Conservation (phyloP, 1,140 invertebrate species). For the Temnothorax curvispinosus region DNA sequence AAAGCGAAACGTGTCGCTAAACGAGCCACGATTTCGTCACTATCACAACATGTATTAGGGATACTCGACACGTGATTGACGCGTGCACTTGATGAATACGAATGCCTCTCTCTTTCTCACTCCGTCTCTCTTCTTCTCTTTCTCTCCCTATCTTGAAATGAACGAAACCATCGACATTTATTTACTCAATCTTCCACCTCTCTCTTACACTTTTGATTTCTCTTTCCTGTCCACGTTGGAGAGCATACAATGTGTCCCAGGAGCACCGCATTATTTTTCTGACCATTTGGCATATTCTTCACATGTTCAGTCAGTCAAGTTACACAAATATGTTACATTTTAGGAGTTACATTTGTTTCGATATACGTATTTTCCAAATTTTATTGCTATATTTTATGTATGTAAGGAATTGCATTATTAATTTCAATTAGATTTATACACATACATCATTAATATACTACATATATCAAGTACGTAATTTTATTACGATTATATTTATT, state of each 20-base stretch:
- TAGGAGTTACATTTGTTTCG: background rate
- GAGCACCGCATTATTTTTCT: background rate
- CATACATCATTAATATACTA: no score
- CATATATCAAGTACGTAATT: no score
- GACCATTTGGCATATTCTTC: background rate
- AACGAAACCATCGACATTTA: background rate
- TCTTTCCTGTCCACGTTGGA: background rate
- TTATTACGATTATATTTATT: background rate
- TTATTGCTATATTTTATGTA: background rate
- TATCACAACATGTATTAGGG: conserved; percentile 15
- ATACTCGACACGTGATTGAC: conserved; percentile 31
- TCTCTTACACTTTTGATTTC: background rate
- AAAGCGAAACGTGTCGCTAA: conserved; percentile 7
- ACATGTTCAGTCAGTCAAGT: background rate
- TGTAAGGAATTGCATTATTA: background rate
- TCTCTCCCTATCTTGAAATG: background rate
- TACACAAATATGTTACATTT: background rate
- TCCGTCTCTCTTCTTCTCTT: background rate
- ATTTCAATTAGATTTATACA: background rate
- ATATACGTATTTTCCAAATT: background rate
- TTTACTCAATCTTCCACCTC: background rate
- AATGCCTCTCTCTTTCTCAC: background rate
- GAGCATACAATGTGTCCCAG: background rate
- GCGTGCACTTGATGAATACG: conserved; percentile 13
- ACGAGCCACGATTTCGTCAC: background rate